Conservation (phyloP, 2,113 vertebrate species). For the Brachypteracias leptosomus region DNA sequence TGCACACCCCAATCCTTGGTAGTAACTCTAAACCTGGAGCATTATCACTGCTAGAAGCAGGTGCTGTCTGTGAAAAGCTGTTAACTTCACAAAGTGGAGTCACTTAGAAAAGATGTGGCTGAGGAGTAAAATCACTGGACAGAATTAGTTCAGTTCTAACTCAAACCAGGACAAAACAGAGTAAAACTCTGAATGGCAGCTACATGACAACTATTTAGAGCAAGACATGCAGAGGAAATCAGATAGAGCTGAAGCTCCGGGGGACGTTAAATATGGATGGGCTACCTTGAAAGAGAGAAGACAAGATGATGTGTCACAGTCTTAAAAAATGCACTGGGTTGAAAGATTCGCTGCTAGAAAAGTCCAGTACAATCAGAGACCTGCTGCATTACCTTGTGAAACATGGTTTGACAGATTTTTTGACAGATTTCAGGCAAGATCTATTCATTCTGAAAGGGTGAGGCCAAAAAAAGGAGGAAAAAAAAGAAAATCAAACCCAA, state of each 20-base stretch:
- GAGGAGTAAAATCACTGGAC: too few species aligned
- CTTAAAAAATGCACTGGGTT: neutral
- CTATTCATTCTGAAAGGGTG: neutral
- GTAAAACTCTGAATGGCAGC: neutral
- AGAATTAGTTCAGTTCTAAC: too few species aligned
- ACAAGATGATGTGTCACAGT: neutral
- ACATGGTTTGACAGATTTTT: neutral
- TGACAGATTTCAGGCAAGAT: neutral
- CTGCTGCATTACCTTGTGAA: neutral
- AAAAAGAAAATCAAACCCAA: accelerated
- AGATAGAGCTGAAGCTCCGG: neutral
- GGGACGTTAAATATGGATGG: neutral
- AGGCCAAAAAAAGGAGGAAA: neutral
- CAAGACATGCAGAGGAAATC: neutral
- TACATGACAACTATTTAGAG: neutral
- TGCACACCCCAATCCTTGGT: too few species aligned
- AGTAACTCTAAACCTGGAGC: too few species aligned
- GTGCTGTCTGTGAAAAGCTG: too few species aligned
- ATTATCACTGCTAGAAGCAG: too few species aligned
- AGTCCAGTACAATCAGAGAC: neutral
- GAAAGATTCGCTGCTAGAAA: neutral
- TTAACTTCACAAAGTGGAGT: too few species aligned
- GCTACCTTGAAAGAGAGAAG: neutral
- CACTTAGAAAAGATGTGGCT: too few species aligned
- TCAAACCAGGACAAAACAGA: neutral